These are phyloP conservation scores for Sebastiscus tertius DNA, from an alignment of 2,797 vertebrate species.

Conservation along the genomic window DNA sequence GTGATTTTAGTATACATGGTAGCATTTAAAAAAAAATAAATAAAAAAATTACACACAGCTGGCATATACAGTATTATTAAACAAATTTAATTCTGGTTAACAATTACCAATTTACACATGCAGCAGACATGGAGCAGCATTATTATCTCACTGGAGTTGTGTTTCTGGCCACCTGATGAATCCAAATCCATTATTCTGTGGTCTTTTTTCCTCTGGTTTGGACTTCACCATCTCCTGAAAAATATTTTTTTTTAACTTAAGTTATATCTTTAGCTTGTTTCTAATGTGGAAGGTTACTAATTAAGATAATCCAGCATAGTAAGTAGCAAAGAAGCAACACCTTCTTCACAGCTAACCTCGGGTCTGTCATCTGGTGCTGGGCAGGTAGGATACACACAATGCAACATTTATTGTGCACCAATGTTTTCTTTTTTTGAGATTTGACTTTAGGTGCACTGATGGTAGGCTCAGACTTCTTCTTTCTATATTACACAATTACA, in stretches of 20 bases:
- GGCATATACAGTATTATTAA: background rate
- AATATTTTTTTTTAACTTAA: background rate
- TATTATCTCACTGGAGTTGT: background rate
- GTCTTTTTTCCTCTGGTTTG: background rate
- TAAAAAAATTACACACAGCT: background rate
- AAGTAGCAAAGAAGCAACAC: fast-evolving
- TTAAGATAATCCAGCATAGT: too few species aligned
- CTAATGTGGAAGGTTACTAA: too few species aligned
- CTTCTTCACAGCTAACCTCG: background rate
- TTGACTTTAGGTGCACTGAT: slow-evolving; percentile 62
- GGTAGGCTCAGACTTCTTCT: slow-evolving; percentile 31
- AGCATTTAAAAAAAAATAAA: background rate
- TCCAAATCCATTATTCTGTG: background rate
- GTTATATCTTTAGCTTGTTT: too few species aligned
- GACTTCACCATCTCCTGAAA: background rate
- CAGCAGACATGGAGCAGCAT: background rate
- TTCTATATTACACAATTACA: background rate
- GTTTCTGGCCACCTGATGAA: background rate
- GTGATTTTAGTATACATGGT: background rate
- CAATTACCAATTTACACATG: background rate
- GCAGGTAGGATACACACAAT: background rate
- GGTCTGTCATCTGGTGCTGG: background rate
- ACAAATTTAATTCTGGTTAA: background rate
- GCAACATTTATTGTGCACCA: background rate
- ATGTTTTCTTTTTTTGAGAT: background rate